Percentiles rank a stretch among this genome's conserved stretches.
These are phyloP conservation scores for Drosophila cracens DNA, from an alignment of 2,888 invertebrate genomes.

Conservation along the genomic window DNA sequence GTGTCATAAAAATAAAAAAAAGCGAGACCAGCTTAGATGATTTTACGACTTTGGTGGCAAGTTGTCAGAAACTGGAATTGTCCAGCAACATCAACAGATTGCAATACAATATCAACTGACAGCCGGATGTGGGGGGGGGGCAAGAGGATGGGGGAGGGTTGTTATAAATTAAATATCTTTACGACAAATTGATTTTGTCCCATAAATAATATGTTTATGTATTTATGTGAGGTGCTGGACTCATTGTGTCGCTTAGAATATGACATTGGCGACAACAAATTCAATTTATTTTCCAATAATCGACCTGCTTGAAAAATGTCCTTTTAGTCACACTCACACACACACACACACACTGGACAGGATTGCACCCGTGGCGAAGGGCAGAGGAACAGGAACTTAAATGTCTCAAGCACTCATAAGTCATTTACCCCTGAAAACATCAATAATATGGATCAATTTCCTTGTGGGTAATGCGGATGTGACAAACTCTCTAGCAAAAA, in stretches of 20 bases:
- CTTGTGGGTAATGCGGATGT: constrained; percentile 29
- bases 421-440: constrained; percentile 66
- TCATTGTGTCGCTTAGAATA: constrained; percentile 67
- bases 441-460: constrained; percentile 61
- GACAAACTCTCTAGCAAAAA: not conserved
- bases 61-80: constrained; percentile 15
- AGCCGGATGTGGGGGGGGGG: not conserved
- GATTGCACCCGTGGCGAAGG: constrained; percentile 12
- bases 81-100: constrained; percentile 53
- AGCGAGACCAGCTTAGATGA: constrained; percentile 20
- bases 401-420: constrained; percentile 67
- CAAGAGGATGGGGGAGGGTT: not conserved
- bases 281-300: constrained; percentile 78
- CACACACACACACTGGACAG: constrained; percentile 24
- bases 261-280: constrained; percentile 48
- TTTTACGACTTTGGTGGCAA: constrained; percentile 32
- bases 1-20: constrained; percentile 33
- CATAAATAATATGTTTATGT: constrained; percentile 59
- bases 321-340: constrained; percentile 52
- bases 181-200: constrained; percentile 69
- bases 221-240: constrained; percentile 44
- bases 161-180: constrained; percentile 72
- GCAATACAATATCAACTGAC: constrained; percentile 26
- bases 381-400: constrained; percentile 14
- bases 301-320: constrained; percentile 55